phyloP scores from a whole-genome alignment of 2,113 vertebrate genomes.

The Marmota flaviventris region DNA sequence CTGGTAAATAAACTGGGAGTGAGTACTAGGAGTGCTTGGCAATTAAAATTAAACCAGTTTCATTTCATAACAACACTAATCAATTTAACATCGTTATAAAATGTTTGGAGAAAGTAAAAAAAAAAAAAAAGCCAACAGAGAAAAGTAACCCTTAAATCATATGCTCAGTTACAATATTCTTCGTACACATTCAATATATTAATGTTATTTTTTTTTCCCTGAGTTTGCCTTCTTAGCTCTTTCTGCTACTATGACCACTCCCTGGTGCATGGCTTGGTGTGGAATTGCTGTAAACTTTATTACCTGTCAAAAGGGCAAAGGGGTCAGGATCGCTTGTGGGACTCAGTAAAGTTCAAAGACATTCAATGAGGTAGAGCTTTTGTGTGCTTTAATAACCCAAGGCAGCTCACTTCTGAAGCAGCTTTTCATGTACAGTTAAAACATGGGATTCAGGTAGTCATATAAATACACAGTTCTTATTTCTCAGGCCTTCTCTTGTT shows the following conservation, averaged over 20 bases:
- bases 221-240: slow-evolving; percentile 89
- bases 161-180: slow-evolving; percentile 56
- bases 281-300: slow-evolving; percentile 99
- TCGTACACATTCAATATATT: slow-evolving; percentile 76
- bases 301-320: slow-evolving; percentile 98
- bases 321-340: slow-evolving; percentile 96
- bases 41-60: slow-evolving; percentile 85
- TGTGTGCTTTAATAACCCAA: slow-evolving; percentile 95
- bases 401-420: slow-evolving; percentile 91
- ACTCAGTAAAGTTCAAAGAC: slow-evolving; percentile 99
- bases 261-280: slow-evolving; percentile 98
- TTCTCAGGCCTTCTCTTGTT: slow-evolving; percentile 79
- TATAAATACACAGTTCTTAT: slow-evolving; percentile 68
- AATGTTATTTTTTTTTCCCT: slow-evolving; percentile 80
- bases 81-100: slow-evolving; percentile 83
- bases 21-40: slow-evolving; percentile 85
- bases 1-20: slow-evolving; percentile 93
- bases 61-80: slow-evolving; percentile 86
- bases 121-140: slow-evolving; percentile 68
- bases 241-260: slow-evolving; percentile 90
- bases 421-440: slow-evolving; percentile 91
- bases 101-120: slow-evolving; percentile 45
- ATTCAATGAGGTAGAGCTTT: slow-evolving; percentile 93
- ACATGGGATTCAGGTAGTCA: slow-evolving; percentile 85
- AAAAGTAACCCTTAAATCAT: slow-evolving; percentile 70